Conservation (phyloP, 64 coral and sea anemone species). For the Pocillopora damicornis region DNA sequence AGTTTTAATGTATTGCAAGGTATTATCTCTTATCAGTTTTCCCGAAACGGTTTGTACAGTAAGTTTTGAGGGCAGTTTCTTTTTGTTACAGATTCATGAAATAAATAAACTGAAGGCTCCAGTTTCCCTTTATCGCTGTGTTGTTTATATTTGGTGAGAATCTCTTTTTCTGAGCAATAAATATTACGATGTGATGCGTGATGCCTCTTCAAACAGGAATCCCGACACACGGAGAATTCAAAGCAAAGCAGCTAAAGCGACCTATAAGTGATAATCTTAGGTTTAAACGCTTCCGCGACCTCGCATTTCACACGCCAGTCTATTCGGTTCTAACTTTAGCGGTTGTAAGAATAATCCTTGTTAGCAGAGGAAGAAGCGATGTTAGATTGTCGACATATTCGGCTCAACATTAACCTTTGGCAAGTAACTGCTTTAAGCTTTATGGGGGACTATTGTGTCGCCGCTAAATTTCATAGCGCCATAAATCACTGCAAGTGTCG, state of each 20-base stretch:
- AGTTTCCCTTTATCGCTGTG: not conserved
- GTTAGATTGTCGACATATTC: slow-evolving; percentile 21
- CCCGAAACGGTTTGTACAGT: not conserved
- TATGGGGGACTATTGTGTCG: not conserved
- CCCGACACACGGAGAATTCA: too few species aligned
- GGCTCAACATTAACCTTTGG: slow-evolving; percentile 23
- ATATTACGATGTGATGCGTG: too few species aligned
- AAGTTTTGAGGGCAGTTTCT: not conserved
- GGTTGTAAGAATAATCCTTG: slow-evolving; percentile 23
- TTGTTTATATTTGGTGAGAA: too few species aligned
- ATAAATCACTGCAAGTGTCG: slow-evolving; percentile 24
- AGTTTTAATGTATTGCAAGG: not conserved
- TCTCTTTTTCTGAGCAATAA: not conserved
- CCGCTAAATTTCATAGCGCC: slow-evolving; percentile 32
- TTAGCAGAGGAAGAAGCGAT: slow-evolving; percentile 22
- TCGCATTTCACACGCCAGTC: not conserved
- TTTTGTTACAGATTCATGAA: not conserved
- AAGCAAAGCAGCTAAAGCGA: too few species aligned
- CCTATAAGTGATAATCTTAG: not conserved
- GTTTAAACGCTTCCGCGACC: not conserved
- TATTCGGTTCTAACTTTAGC: not conserved
- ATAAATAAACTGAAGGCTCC: not conserved
- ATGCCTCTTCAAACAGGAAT: too few species aligned
- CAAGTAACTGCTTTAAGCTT: slow-evolving; percentile 12
- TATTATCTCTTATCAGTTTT: not conserved